Evolutionary conservation across 1,140 invertebrate genomes (phyloP), one percentile per base, ranked within the genome.

Genomic region (Habropoda laboriosa): DNA sequence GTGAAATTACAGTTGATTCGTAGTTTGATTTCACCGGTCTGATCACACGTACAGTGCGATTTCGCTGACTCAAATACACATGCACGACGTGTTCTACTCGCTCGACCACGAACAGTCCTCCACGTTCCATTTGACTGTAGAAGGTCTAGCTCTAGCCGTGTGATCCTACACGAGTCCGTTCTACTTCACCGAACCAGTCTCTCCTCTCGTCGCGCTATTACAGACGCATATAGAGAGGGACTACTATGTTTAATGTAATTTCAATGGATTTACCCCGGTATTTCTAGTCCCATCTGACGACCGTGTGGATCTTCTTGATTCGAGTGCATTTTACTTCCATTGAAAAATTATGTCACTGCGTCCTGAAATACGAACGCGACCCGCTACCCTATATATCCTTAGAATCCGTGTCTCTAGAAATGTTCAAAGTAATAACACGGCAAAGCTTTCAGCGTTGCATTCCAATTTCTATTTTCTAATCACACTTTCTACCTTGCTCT

Each of bases 251-350:
- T 38, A 38, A 68, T 68, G 47, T 21, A 64, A 68, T 45, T 49
- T 47, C 27, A 24, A 68, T 38, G 64, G 47, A 51, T 35, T 24
- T 30, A 21, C 27, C n/a, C n/a, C 21, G 64, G n/a, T 49, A 68
- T 24, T 68, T 42, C 40, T 6, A 5, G 40, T 42, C 12, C 40
- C 40, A 42, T 42, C 5, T 42, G 12, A 5, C 16, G 30, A 32
- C 38, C 32, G 12, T 3, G 30, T 8, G 18, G 6, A 35, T 68
- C 47, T 35, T 45, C 27, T 51, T 24, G 45, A 49, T 68, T 47
- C 16, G 12, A 68, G 47, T 68, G 64, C 32, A 68, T 51, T 68
- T 68, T 24, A n/a, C 45, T 51, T 30, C 10, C 42, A 32, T 66
- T 18, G 40, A 47, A 6, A 32, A 66, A 47, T 66, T 45, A 30